These are phyloP conservation scores for Sylvietta virens DNA, from an alignment of 2,113 vertebrate species.

Conservation along the genomic window DNA sequence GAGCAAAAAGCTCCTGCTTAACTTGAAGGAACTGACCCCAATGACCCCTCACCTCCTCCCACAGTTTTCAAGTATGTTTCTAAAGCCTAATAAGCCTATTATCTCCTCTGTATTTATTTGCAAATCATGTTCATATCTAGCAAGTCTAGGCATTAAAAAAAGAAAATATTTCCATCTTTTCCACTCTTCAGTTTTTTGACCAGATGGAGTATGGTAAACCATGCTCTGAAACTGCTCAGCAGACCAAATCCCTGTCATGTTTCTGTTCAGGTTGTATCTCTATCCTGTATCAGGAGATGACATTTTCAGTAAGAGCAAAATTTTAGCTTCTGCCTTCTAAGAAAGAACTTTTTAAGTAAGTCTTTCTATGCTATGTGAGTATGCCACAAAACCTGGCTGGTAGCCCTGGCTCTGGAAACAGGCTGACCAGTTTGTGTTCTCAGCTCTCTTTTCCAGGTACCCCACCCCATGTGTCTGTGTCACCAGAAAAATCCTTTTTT, in stretches of 20 bases:
- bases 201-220: neutral
- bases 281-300: neutral
- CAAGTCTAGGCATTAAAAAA: neutral
- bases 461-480: neutral
- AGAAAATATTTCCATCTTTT: neutral
- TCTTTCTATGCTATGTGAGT: neutral
- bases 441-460: neutral
- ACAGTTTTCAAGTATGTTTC: neutral
- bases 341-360: neutral
- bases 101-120: neutral
- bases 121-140: neutral
- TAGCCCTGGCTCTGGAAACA: neutral
- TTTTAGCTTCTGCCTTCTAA: neutral
- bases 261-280: neutral
- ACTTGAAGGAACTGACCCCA: neutral
- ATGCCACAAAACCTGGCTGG: neutral
- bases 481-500: neutral
- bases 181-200: neutral
- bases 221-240: neutral
- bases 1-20: neutral
- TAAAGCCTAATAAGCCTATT: neutral
- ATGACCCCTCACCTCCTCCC: neutral
- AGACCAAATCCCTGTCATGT: neutral
- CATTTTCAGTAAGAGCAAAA: neutral
- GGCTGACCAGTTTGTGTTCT: neutral